Conservation (phyloP, 1,140 invertebrate species). For the Drosophila murphyi region DNA sequence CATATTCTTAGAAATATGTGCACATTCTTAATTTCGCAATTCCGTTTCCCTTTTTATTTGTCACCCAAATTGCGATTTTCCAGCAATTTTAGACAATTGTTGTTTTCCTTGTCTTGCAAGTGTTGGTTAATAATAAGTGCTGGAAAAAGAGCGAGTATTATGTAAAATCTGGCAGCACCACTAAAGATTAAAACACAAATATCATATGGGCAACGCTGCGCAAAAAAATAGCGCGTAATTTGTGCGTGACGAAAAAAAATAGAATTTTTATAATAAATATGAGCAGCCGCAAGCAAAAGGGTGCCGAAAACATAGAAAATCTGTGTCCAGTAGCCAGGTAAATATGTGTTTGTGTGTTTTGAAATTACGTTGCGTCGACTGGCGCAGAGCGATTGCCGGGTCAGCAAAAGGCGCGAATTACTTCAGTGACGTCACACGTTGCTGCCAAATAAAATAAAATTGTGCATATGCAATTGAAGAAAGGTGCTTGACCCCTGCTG, state of each 20-base stretch:
- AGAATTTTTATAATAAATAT: slow-evolving; percentile 61
- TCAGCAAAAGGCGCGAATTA: slow-evolving; percentile 44
- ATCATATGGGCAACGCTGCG: slow-evolving; percentile 40
- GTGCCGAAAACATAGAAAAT: slow-evolving; percentile 79
- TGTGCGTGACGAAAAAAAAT: slow-evolving; percentile 52
- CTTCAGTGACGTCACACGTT: slow-evolving; percentile 60
- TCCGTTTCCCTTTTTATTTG: neutral
- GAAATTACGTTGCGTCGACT: neutral
- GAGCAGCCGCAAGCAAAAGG: slow-evolving; percentile 72
- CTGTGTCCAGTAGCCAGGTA: slow-evolving; percentile 78
- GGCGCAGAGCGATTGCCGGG: neutral
- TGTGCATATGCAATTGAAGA: slow-evolving; percentile 43
- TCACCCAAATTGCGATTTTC: slow-evolving; percentile 16
- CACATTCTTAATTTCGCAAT: neutral
- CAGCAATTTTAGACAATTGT: slow-evolving; percentile 29
- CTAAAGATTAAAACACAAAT: neutral
- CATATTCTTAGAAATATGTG: slow-evolving; percentile 10
- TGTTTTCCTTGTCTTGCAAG: slow-evolving; percentile 36
- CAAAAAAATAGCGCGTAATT: slow-evolving; percentile 72
- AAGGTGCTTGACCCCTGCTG: slow-evolving; percentile 73
- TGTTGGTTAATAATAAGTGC: slow-evolving; percentile 17
- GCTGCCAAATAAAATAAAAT: slow-evolving; percentile 23
- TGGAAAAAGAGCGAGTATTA: slow-evolving; percentile 3
- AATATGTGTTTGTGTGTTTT: slow-evolving; percentile 10
- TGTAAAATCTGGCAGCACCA: slow-evolving; percentile 11